Base-by-base conservation (phyloP, 2,113 vertebrate species). In the Lamprologus tigripictilis region DNA sequence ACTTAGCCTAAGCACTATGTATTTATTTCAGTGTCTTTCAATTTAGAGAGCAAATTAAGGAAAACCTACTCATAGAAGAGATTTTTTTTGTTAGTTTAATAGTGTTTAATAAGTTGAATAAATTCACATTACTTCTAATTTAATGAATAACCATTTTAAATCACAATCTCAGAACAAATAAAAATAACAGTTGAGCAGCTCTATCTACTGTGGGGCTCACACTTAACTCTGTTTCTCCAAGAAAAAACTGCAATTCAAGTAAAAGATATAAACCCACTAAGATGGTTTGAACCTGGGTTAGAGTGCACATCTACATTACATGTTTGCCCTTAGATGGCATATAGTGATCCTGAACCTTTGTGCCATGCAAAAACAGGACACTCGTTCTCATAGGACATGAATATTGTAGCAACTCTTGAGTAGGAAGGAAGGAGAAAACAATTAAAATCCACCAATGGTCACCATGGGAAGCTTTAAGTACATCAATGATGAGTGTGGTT, bases 401-500 rank as follows among this genome's bases (percentile, higher is more conserved):
- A 55, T 14, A 55, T 49, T 51, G 14, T 71, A 78, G 53, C 79
- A 89, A 80, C 57, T 37, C 28, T 79, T 8, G 8, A 54, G 47
- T 14, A 42, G 51, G 5, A 26, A 21, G 71, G 8, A 45, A 53
- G 58, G 9, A 12, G 21, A 28, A 21, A 26, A 66, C 81, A 84
- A 58, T 33, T 79, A 73, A 86, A 86, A 55, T 8, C 80, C 40
- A 83, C 42, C 79, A 88, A 82, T 88, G 86, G 80, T 53, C 23
- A 66, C 80, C 73, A 87, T 37, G 83, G 78, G 86, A 84, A 57
- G 47, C 90, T 87, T 94, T 89, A 93, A 91, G 79, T 87, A 81
- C 73, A 86, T 89, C 89, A 90, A 76, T 90, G 94, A 90, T 88
- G 90, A 90, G 87, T 88, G 89, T 87, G 66, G 68, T 71, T 40